phyloP scores from a whole-genome alignment of 2,797 vertebrate genomes.

The Bradypodion ventrale region DNA sequence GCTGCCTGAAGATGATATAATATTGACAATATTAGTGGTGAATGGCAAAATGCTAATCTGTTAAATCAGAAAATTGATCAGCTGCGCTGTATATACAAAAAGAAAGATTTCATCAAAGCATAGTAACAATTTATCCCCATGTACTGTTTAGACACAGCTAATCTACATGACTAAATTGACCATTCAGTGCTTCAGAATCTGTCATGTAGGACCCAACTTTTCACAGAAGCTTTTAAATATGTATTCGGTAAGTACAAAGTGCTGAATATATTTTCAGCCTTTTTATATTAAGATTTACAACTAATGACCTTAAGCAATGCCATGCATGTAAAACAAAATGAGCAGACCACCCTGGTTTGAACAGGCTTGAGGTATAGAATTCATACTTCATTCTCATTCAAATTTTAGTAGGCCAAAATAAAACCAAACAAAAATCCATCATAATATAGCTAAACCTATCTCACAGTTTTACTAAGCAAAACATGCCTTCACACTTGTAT shows the following conservation, averaged over 20 bases:
- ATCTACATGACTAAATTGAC: slow-evolving; percentile 80
- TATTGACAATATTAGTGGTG: slow-evolving; percentile 53
- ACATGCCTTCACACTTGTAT: slow-evolving; percentile 72
- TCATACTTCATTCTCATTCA: slow-evolving; percentile 83
- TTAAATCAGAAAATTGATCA: slow-evolving; percentile 77
- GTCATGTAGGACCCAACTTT: slow-evolving; percentile 83
- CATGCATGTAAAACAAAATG: slow-evolving; percentile 85
- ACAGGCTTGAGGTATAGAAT: slow-evolving; percentile 81
- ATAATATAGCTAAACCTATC: slow-evolving; percentile 77
- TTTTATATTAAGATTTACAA: slow-evolving; percentile 85
- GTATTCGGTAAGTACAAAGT: slow-evolving; percentile 85
- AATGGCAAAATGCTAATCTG: slow-evolving; percentile 67
- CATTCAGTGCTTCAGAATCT: slow-evolving; percentile 82
- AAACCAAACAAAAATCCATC: slow-evolving; percentile 63
- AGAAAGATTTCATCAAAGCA: slow-evolving; percentile 77
- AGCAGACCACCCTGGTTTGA: slow-evolving; percentile 85
- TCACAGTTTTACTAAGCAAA: slow-evolving; percentile 78
- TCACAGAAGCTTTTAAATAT: slow-evolving; percentile 82
- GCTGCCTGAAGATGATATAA: slow-evolving; percentile 55
- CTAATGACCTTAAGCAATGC: slow-evolving; percentile 84
- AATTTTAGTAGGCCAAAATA: slow-evolving; percentile 74
- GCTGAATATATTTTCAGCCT: slow-evolving; percentile 84
- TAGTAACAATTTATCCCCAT: slow-evolving; percentile 67
- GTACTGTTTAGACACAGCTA: slow-evolving; percentile 79
- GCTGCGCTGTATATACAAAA: slow-evolving; percentile 61